Base-by-base conservation (phyloP, 2,113 vertebrate genomes). In the Athene cunicularia region DNA sequence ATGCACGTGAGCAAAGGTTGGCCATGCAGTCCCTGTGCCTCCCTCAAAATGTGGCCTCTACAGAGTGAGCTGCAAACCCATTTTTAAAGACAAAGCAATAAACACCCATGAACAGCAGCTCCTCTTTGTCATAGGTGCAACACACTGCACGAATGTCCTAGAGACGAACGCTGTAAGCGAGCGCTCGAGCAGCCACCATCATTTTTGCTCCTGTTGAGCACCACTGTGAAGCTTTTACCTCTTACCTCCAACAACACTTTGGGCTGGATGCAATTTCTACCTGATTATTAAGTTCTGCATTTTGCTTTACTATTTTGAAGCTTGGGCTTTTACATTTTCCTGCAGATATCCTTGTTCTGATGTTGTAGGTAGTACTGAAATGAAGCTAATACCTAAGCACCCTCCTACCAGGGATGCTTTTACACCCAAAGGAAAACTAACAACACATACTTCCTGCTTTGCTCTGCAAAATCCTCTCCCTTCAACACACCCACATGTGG, bases 41-140 rank as follows among this genome's bases (percentile, higher is more conserved):
- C 32, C 32, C 72, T 49, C 0, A 0, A 80, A 71, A 32, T 6
- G 39, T 1, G 1, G 14, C 62, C 45, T 58, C 43, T 26, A 16
- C 0, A 0, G 43, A 47, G 33, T 2, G 30, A 81, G 21, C 27
- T 15, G 30, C 30, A 80, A 89, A 74, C 5, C n/a, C 27, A 10
- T 43, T 74, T 91, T 50, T 43, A 84, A 70, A 88, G 73, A 59
- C 37, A 75, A 59, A 80, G 22, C 64, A 89, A 71, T 26, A 33
- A 90, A 56, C 16, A 77, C 3, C 15, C 3, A 1, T 14, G 74
- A 68, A 56, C 35, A 75, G 60, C 66, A 80, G 37, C 32, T 62
- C 49, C 33, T 60, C 73, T 58, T 41, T 68, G 49, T 49, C 58
- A 50, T 23, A 37, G 58, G 32, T 2, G 3, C 52, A 45, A 32